Evolutionary conservation across 35 echinoderm and acorn worm genomes (phyloP), one percentile per base, ranked within the genome.

Genomic region (Lytechinus pictus): DNA sequence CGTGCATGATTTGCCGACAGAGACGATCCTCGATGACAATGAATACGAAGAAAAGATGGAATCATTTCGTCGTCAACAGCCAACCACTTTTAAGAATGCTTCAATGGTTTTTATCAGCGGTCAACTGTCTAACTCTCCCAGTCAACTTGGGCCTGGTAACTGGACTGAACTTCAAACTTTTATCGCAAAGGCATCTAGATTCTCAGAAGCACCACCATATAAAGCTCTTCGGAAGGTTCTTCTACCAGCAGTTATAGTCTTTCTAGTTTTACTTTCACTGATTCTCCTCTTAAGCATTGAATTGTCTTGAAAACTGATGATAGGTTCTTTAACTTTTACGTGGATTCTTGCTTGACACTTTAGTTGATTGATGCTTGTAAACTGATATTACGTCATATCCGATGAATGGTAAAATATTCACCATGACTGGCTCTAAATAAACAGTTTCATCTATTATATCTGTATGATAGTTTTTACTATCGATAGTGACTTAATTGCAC

Each of bases 1-100:
- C 19, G 66, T 79, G n/a, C 66, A 79, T 79, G 66, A 79, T 24
- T 24, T 79, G 66, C 14, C 66, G 66, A 79, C n/a, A 16, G 66
- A 79, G 66, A 79, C 12, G 6, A 79, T 79, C 66, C 66, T 79
- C 66, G 66, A 79, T 24, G 21, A 79, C n/a, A 79, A 6, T 24
- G n/a, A 79, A 24, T 79, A 79, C 19, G 66, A 79, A 79, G 66
- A n/a, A 79, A 79, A 79, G 66, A 79, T 79, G 66, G 66, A 79
- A n/a, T 24, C 66, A 5, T 79, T 79, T 16, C 19, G 66, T 79
- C 66, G 66, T 79, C 66, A 79, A 79, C 66, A 79, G 66, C 66
- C 66, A 8, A 24, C 66, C 66, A 79, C 66, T 24, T 79, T 79
- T 24, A 79, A 79, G 19, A 79, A 79, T 79, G 16, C 66, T 16